phyloP scores from a whole-genome alignment of 2,888 invertebrate species.

The Macaria liturata region DNA sequence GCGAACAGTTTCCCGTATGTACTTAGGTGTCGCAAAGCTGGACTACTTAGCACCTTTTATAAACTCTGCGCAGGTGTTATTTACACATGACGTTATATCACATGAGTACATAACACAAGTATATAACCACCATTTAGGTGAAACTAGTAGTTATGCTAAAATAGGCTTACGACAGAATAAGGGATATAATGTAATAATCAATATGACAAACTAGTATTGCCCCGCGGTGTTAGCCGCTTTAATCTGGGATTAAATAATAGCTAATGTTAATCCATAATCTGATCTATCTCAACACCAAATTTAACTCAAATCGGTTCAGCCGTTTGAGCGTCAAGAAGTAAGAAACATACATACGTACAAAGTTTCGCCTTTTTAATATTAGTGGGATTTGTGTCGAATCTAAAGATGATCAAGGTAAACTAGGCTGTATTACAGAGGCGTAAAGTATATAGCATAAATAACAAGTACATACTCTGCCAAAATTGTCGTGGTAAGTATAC shows the following conservation, averaged over 20 bases:
- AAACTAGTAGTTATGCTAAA: too few species aligned
- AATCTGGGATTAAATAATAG: too few species aligned
- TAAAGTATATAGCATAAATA: too few species aligned
- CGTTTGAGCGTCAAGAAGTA: not conserved
- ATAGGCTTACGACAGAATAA: too few species aligned
- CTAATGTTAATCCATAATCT: not conserved
- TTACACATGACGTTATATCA: slow-evolving; percentile 10
- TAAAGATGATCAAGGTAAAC: too few species aligned
- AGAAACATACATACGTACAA: not conserved
- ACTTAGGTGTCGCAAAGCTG: not conserved
- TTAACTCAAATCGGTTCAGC: slow-evolving; percentile 1
- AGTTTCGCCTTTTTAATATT: not conserved
- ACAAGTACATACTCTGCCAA: too few species aligned
- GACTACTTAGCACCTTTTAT: slow-evolving; percentile 1
- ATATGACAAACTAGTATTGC: too few species aligned
- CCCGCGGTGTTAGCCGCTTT: too few species aligned
- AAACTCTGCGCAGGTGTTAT: slow-evolving; percentile 1
- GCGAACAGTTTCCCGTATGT: not conserved
- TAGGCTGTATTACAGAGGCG: too few species aligned
- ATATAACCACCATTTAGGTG: too few species aligned
- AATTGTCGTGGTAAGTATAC: not conserved
- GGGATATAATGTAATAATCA: too few species aligned
- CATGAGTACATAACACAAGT: not conserved
- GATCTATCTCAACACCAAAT: not conserved
- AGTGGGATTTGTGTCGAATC: not conserved